phyloP scores from a whole-genome alignment of 92 coral and sea anemone species.

The Paragorgia papillata region DNA sequence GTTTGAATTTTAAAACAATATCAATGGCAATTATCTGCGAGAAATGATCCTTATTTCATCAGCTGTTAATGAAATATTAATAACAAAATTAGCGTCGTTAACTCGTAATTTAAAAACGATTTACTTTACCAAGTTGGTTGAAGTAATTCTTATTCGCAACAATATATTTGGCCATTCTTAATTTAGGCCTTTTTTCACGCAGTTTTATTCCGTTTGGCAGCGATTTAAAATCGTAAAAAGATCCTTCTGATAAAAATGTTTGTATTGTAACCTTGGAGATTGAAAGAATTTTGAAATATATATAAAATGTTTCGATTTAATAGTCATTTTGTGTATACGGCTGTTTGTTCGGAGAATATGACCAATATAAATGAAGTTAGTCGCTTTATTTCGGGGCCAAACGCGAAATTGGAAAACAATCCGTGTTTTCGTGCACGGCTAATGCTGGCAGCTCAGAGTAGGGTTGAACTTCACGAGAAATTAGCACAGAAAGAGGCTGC shows the following conservation, averaged over 20 bases:
- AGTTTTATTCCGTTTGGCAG: too few species aligned
- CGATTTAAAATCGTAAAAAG: not conserved
- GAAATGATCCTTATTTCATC: slow-evolving; percentile 1
- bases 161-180: too few species aligned
- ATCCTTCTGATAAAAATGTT: not conserved
- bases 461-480: not conserved
- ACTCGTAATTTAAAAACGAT: not conserved
- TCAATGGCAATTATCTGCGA: not conserved
- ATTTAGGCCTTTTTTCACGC: too few species aligned
- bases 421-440: slow-evolving; percentile 24
- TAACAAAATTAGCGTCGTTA: slow-evolving; percentile 3
- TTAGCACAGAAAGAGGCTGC: not conserved
- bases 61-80: slow-evolving; percentile 16
- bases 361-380: too few species aligned
- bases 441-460: slow-evolving; percentile 32
- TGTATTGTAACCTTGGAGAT: slow-evolving; percentile 20
- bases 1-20: not conserved
- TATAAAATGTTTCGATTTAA: not conserved
- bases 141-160: not conserved
- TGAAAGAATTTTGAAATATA: not conserved
- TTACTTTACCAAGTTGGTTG: not conserved
- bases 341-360: too few species aligned
- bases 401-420: too few species aligned
- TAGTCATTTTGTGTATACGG: too few species aligned
- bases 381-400: too few species aligned